Percentiles rank a stretch among this genome's conserved stretches.
phyloP scores from a whole-genome alignment of 2,888 invertebrate species.

The Hydroisotoma schaefferi region DNA sequence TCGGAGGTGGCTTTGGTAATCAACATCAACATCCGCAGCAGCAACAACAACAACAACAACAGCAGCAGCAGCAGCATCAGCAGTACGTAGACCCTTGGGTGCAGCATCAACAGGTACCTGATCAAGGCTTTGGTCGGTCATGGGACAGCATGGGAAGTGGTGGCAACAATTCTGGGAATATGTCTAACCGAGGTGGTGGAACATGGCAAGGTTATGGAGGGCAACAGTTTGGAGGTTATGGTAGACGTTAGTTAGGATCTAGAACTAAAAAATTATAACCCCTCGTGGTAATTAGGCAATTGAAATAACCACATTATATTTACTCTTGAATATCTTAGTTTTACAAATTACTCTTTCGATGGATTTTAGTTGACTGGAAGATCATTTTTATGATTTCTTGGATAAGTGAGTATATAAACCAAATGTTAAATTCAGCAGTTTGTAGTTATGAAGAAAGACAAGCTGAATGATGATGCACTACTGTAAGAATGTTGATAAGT shows the following conservation, averaged over 20 bases:
- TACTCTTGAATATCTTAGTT: too few relatives aligned
- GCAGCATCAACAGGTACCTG: conserved; percentile 47
- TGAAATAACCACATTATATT: too few relatives aligned
- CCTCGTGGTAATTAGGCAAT: too few relatives aligned
- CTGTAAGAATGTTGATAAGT: too few relatives aligned
- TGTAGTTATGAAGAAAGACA: too few relatives aligned
- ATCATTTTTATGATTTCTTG: too few relatives aligned
- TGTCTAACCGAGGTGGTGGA: conserved; percentile 31
- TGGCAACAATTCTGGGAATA: conserved; percentile 25
- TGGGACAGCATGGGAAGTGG: conserved; percentile 50
- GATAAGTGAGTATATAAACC: too few relatives aligned
- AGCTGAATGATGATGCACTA: too few relatives aligned
- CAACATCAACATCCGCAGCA: conserved; percentile 3
- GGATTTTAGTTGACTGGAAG: too few relatives aligned
- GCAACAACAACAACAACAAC: conserved; percentile 5
- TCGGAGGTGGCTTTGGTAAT: conserved; percentile 10
- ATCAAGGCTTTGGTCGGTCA: conserved; percentile 51
- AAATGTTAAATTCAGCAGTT: too few relatives aligned
- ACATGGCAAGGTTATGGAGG: conserved; percentile 49
- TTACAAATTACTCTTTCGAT: too few relatives aligned
- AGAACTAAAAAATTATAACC: not conserved
- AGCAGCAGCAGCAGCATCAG: conserved; percentile 1
- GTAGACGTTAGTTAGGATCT: too few relatives aligned
- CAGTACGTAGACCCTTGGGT: conserved; percentile 14
- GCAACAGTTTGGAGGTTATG: conserved; percentile 43